Evolutionary conservation across 1,140 invertebrate genomes (phyloP).

Genomic region (Latrodectus geometricus): DNA sequence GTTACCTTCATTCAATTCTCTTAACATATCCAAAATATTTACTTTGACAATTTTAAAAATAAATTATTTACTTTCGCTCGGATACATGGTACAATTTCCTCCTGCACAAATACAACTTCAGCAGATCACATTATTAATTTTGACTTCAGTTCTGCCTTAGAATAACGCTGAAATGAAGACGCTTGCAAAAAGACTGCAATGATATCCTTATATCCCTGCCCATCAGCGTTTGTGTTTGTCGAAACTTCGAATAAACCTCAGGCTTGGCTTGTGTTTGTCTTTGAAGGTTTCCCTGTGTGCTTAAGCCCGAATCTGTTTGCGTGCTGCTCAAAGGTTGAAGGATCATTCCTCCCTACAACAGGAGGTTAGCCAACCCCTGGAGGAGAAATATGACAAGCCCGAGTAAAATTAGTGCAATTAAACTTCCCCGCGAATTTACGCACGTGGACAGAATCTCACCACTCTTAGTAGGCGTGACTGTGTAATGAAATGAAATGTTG

Average conservation of each 20-base stretch:
- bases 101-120: too few species aligned
- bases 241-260: not conserved
- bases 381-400: constrained; percentile 17
- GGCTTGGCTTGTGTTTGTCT: constrained; percentile 14
- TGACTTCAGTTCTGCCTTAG: too few species aligned
- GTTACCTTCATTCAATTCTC: too few species aligned
- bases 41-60: too few species aligned
- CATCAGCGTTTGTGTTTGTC: not conserved
- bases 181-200: too few species aligned
- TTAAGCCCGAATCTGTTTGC: not conserved
- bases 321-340: not conserved
- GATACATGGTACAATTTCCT: too few species aligned
- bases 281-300: not conserved
- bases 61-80: too few species aligned
- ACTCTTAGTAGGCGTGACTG: not conserved
- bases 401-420: constrained; percentile 40
- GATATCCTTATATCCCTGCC: too few species aligned
- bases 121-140: too few species aligned
- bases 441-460: constrained; percentile 16
- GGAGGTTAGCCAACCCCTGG: not conserved
- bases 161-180: too few species aligned
- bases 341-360: not conserved
- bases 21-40: too few species aligned
- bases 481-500: constrained; percentile 5
- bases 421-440: constrained; percentile 3